Conservation (phyloP, 2,888 invertebrate genomes). For the Actias luna region DNA sequence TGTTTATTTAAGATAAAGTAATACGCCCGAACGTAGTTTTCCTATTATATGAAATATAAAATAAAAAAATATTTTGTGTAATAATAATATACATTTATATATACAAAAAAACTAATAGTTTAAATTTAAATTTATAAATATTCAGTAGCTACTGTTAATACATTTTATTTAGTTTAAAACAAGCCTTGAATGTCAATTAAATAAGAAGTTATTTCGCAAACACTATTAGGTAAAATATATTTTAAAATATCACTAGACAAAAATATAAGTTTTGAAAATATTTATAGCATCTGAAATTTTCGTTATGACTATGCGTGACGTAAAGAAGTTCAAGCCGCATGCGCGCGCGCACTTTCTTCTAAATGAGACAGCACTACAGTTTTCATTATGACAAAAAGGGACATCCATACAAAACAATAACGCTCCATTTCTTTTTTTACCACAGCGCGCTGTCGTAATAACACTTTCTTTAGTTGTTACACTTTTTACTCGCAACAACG, state of each 20-base stretch:
- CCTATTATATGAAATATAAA: too few relatives aligned
- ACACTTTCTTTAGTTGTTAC: conserved; percentile 64
- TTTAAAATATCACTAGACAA: neutral
- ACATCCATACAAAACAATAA: conserved; percentile 64
- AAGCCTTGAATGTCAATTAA: neutral
- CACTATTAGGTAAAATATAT: neutral
- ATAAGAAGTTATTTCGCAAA: neutral
- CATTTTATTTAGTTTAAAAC: neutral
- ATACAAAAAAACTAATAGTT: too few relatives aligned
- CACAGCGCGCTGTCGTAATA: conserved; percentile 58
- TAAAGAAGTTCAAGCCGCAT: conserved; percentile 59
- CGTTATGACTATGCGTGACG: conserved; percentile 60
- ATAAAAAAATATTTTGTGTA: too few relatives aligned
- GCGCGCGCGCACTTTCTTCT: conserved; percentile 73
- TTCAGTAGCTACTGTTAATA: neutral
- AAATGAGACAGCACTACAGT: conserved; percentile 44
- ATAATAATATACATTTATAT: too few relatives aligned
- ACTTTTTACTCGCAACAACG: conserved; percentile 52
- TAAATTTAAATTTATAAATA: too few relatives aligned
- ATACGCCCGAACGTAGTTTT: too few relatives aligned
- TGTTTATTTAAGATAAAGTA: too few relatives aligned
- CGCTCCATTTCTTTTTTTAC: conserved; percentile 51
- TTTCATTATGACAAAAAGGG: conserved; percentile 39
- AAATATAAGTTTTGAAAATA: neutral
- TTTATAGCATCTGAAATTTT: conserved; percentile 14